Evolutionary conservation across 2,797 vertebrate genomes (phyloP).

Genomic region (Helarctos malayanus): DNA sequence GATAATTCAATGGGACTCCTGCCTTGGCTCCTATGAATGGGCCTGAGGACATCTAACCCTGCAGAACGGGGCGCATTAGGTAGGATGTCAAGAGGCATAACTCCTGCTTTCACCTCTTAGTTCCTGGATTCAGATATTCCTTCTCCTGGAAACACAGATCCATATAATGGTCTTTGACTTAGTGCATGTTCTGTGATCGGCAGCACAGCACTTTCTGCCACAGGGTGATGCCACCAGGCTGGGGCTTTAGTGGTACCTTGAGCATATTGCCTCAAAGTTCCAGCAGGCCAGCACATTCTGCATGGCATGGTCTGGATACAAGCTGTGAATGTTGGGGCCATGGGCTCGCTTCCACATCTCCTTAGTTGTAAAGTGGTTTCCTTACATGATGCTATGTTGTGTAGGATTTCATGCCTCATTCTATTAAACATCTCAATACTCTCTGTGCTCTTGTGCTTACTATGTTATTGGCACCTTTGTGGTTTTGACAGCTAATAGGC

Average conservation of each 20-base stretch:
- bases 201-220: neutral
- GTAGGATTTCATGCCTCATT: neutral
- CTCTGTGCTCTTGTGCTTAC: neutral
- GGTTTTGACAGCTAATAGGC: neutral
- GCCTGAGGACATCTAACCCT: rapidly evolving
- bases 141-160: neutral
- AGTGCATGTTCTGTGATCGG: neutral
- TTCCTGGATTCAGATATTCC: neutral
- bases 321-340: neutral
- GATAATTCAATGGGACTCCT: neutral
- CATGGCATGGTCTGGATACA: rapidly evolving
- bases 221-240: neutral
- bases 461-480: neutral
- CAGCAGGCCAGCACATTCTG: neutral
- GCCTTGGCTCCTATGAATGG: too few relatives aligned
- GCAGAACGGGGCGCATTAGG: too few relatives aligned
- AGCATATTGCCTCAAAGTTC: neutral
- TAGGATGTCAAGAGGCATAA: neutral
- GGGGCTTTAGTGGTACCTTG: neutral
- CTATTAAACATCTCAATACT: neutral
- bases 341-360: neutral
- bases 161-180: neutral
- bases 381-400: neutral
- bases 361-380: neutral
- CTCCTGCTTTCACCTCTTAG: neutral